Evolutionary conservation across 2,888 invertebrate species (phyloP).

Genomic region (Drosophila peninsularis): DNA sequence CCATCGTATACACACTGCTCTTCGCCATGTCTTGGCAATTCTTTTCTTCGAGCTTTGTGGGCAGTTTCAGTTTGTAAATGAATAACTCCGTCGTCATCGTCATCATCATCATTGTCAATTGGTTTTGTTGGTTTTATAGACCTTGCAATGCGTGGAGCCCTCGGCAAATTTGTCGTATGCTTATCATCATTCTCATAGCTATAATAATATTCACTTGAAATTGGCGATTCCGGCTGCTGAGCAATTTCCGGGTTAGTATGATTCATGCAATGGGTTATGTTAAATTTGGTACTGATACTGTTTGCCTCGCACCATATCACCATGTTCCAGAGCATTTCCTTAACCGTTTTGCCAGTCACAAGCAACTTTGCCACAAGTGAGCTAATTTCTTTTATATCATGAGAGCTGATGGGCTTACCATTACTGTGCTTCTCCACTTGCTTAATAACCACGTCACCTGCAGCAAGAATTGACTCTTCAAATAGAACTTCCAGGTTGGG

Average conservation of each 20-base stretch:
- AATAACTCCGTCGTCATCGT: too few relatives aligned
- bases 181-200: too few relatives aligned
- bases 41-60: background rate
- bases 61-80: background rate
- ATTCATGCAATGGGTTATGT: too few relatives aligned
- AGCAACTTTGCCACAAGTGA: conserved; percentile 1
- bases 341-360: conserved; percentile 2
- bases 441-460: conserved; percentile 1
- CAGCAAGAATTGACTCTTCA: background rate
- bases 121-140: too few relatives aligned
- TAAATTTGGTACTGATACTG: background rate
- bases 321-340: conserved; percentile 10
- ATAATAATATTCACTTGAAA: too few relatives aligned
- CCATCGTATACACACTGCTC: background rate
- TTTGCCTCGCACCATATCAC: conserved; percentile 14
- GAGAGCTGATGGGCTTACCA: background rate
- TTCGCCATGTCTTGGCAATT: too few relatives aligned
- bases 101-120: too few relatives aligned
- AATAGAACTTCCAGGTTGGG: background rate
- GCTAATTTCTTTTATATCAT: background rate
- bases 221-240: too few relatives aligned
- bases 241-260: too few relatives aligned
- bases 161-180: too few relatives aligned
- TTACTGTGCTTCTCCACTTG: conserved; percentile 10
- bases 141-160: too few relatives aligned